Base-by-base conservation (phyloP, 2,113 vertebrate species). In the Malaclemys terrapin region DNA sequence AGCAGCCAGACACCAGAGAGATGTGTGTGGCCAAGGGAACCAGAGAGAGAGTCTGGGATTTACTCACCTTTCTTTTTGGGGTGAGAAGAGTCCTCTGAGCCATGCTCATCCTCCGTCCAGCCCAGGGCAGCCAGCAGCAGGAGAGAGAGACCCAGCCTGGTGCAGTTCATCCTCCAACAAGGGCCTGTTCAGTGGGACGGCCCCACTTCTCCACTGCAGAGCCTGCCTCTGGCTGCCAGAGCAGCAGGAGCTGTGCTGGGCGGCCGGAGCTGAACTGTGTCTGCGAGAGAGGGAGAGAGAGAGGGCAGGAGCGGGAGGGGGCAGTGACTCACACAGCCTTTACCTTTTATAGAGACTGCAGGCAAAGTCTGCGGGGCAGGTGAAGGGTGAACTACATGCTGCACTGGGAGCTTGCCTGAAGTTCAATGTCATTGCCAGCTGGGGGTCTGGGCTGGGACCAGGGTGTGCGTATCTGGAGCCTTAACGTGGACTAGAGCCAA, bases 311-410 rank as follows among this genome's bases (percentile, higher is more conserved):
- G 82, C 75, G 96, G 91, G 94, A 35, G 96, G 91, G 10, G 79
- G 96, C 95, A 94, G 95, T 96, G 95, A 94, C 91, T 97, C 97
- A 96, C 93, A 72, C 91, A 92, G 93, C 93, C 94, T 93, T 54
- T 97, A 96, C 97, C 97, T 96, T 97, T 96, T 97, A 97, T 95
- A 97, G 94, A 85, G 93, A 87, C 90, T 87, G 56, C 82, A 96
- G 84, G 76, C 95, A 97, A 97, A 97, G 96, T 96, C 97, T 96
- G 89, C 65, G n/a, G 35, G 35, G 89, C 65, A 91, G 97, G 96
- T 96, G 90, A 96, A 91, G 65, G 65, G 65, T 69, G 65, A 69
- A 20, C 12, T 29, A 8, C 65, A 22, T 4, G 17, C 16, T n/a
- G 16, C 65, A 38, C 3, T 17, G 6, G 62, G 29, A 35, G 13